Evolutionary conservation across 2,888 invertebrate genomes (phyloP), one percentile per base, ranked within the genome.

Genomic region (Stenurella melanura): DNA sequence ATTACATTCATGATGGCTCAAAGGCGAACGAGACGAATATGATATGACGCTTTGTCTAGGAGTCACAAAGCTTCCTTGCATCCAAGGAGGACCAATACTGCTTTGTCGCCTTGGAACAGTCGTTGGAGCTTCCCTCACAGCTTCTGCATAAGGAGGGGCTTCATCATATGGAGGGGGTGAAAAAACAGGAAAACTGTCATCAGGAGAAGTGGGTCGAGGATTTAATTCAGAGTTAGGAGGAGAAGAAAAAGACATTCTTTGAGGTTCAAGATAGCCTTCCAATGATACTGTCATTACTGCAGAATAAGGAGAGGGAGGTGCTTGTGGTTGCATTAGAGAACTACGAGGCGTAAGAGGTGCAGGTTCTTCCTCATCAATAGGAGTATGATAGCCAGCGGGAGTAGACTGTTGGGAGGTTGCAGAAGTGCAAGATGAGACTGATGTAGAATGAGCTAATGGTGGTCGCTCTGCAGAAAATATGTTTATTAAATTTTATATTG

Each of bases 1-100:
- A 89, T 95, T 97, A 97, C 97, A 97, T 92, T 96, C 96, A 89
- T 97, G 97, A 92, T 97, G 97, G 84, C 96, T 96, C 86, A 92
- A 91, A 74, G 93, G 93, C 83, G 94, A 94, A 86, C 94, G 93
- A 80, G 96, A 95, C 81, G 95, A 94, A 86, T 94, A 93, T 81
- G 95, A 94, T 87, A 95, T 92, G 87, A 96, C 91, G 76, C 96
- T 96, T 83, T 95, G 94, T 80, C 95, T 92, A 68, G 93, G 93
- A 63, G 93, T 92, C 66, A 91, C 87, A 74, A 90, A 86, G 66
- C 86, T 87, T 58, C 89, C 90, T 64, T 90, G 90, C 88, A 91
- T 90, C 92, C 92, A 92, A 0, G 91, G 91, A 7, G 91, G 91
- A 4, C 92, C 92, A 64, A 91, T 89, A 81, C 90, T 91, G 56